Base-by-base conservation (phyloP, 1,140 invertebrate genomes). In the Chymomyza costata region DNA sequence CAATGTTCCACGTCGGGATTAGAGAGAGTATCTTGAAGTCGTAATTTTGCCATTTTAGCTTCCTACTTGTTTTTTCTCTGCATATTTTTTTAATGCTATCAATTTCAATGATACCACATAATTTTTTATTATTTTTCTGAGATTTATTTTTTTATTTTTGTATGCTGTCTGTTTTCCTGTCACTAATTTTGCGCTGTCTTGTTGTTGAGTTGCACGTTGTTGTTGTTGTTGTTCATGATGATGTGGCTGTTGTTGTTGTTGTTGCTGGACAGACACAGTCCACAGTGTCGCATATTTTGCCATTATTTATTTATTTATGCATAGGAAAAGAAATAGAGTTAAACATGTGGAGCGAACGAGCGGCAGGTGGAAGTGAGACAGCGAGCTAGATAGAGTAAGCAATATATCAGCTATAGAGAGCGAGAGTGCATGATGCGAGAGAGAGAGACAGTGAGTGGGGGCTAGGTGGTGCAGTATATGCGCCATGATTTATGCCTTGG, bases 301-400 rank as follows among this genome's bases (percentile, higher is more conserved):
- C 71, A 78, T 76, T 76, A 80, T 78, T 76, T 76, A 76, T 76
- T 78, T 78, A 78, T 80, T 69, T 64, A 78, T 65, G 58, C 58
- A 48, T 46, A 43, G 53, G 15, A 30, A 19, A 25, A 31, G 18
- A 7, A 19, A 18, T 40, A 47, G 32, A 39, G 38, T 39, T 55
- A 19, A 57, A 47, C 40, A 30, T 31, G 7, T 17, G 21, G 40
- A 59, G 50, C 46, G 6, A 38, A 48, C 13, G 16, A 57, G 5
- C 39, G 17, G 30, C 7, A 14, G 31, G 21, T 57, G 28, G 19
- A 28, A 16, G 28, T 8, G 15, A 10, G 7, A 25, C n/a, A 41
- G 19, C 6, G 18, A n/a, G n/a, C n/a, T n/a, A n/a, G n/a, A n/a
- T n/a, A n/a, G n/a, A n/a, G n/a, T n/a, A n/a, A n/a, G n/a, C n/a